Evolutionary conservation across 1,140 invertebrate genomes (phyloP), one percentile per base, ranked within the genome.

Genomic region (Subanguina moxae): DNA sequence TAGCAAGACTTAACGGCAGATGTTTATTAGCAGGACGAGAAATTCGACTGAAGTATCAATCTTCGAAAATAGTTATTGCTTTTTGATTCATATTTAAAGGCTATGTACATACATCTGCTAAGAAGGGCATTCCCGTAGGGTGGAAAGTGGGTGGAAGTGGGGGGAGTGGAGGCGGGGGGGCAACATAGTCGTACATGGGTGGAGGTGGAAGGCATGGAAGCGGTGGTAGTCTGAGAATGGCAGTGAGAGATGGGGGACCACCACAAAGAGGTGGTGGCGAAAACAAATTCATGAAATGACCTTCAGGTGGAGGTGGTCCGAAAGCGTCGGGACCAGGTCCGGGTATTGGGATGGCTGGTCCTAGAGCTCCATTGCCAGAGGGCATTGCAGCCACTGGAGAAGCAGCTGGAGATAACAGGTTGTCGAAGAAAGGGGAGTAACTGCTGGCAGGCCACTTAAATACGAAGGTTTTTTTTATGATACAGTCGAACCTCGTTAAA

Each of bases 381-480:
- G 58, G 58, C n/a, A 61, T 5, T 1, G 62, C 42, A 19, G 61
- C 62, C n/a, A 64, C 57, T n/a, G 62, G 62, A 19, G 42, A 28
- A n/a, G 61, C 61, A 5, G 62, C 62, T 28, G 1, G 32, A 5
- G 62, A 23, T 5, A 64, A 64, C 3, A 64, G 57, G 19, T 48
- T 62, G 15, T 64, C 62, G n/a, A 64, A 64, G 32, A 61, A 64
- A 15, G 62, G 62, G 17, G 62, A 64, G 57, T 64, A 64, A 63
- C 62, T 64, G 42, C 42, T 61, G 17, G 62, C 62, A 15, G 62
- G 62, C 62, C 62, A 64, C 62, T 64, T 28, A 64, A 64, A 32
- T 45, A n/a, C 11, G 11, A 38, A 38, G 3, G 32, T 38, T 38
- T 5, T 38, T 38, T 38, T 38, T 3, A 38, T 38, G 32, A 5